These are phyloP conservation scores for Cyprinella venusta DNA, from an alignment of 2,797 vertebrate genomes.

Conservation along the genomic window DNA sequence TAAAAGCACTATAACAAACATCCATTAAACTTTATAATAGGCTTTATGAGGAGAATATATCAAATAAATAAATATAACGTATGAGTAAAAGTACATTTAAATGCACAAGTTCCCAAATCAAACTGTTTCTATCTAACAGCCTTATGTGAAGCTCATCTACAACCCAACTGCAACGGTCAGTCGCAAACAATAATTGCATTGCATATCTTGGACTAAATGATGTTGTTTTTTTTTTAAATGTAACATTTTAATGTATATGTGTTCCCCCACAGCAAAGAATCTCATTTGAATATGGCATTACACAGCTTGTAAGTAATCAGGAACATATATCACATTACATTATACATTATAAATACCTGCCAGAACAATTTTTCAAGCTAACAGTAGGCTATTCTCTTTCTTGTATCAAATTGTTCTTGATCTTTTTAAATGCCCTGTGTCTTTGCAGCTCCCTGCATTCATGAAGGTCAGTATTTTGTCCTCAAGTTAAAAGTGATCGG, in stretches of 20 bases:
- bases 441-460: constrained; percentile 45
- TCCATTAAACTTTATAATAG: neutral
- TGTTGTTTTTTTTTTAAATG: neutral
- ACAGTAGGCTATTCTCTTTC: neutral
- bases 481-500: neutral
- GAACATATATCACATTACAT: neutral
- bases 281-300: constrained; percentile 64
- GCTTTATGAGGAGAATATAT: neutral
- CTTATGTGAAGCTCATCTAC: constrained; percentile 67
- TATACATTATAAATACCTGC: neutral
- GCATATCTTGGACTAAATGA: neutral
- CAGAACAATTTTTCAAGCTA: neutral
- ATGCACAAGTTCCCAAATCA: neutral
- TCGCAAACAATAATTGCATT: neutral
- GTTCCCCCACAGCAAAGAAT: constrained; percentile 59
- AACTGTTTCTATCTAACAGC: constrained; percentile 48
- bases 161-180: constrained; percentile 62
- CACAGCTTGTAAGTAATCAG: constrained; percentile 62
- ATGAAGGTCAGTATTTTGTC: constrained; percentile 40
- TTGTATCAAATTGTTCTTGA: neutral
- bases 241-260: constrained; percentile 28
- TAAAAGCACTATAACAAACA: constrained; percentile 3
- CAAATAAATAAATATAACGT: neutral
- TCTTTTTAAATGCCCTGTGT: neutral
- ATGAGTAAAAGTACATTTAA: neutral